Base-by-base conservation (phyloP, 1,140 invertebrate species). In the Papilio glaucus region DNA sequence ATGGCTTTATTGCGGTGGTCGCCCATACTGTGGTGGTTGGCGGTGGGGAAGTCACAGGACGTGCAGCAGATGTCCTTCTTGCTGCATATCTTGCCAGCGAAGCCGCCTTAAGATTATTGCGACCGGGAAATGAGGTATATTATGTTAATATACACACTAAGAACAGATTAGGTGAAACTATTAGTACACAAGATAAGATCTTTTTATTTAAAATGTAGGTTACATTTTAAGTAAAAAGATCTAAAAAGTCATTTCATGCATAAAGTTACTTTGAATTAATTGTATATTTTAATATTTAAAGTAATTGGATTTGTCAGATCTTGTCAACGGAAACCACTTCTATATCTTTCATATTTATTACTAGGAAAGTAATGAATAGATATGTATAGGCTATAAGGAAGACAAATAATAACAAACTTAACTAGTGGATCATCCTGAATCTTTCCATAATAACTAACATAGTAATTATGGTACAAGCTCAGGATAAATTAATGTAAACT, bases 1-100 rank as follows among this genome's bases (percentile, higher is more conserved):
- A 99, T 96, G 99, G 99, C 29, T 99, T 99, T 87, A 99, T 99
- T 89, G 99, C 99, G 70, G 98, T 99, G 67, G 98, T 98, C 29
- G 99, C 98, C 42, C 99, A 99, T 91, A 99, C 98, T 12, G 94
- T 99, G 76, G 96, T 99, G 73, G 95, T 99, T 80, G 98, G 98
- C 72, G 96, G 96, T 67, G 95, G 95, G 29, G 94, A 95, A 69
- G 96, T 96, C 87, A 94, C 94, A 57, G 99, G 98, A 6, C 95
- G 97, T 74, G 97, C 97, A 91, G 99, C 99, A 71, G 98, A 99
- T 95, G 98, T 98, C 37, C 96, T 99, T 62, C 92, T 99, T 78
- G 99, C 99, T 77, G 99, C 99, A 13, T 96, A 99, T 93, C 96
- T 96, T 94, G 98, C 98, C 49, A 97, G 98, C 74, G 98, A 99